phyloP scores from a whole-genome alignment of 1,140 invertebrate species.

The Drosophila erecta region DNA sequence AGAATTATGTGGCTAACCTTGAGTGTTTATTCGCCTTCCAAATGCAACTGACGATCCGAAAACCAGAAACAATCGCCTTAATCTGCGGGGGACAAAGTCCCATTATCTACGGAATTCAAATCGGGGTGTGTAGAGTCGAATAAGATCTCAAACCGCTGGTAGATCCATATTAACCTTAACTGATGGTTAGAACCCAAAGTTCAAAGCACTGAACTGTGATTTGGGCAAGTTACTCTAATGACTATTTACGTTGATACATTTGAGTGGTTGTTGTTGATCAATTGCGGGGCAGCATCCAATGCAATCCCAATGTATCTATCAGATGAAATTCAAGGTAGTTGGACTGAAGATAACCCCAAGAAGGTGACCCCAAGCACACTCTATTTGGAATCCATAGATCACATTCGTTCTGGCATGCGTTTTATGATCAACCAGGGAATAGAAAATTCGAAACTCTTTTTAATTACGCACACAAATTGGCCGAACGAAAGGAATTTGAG shows the following conservation, averaged over 20 bases:
- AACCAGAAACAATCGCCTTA: conserved; percentile 17
- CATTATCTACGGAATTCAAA: conserved; percentile 14
- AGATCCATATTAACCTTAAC: neutral
- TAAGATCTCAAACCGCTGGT: conserved; percentile 8
- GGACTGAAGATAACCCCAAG: neutral
- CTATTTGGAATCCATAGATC: conserved; percentile 20
- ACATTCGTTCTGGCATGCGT: neutral
- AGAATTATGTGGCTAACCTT: conserved; percentile 66
- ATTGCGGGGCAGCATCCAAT: no score
- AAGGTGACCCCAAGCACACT: conserved; percentile 4
- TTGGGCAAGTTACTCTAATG: neutral
- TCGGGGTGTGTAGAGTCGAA: conserved; percentile 16
- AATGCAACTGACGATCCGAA: conserved; percentile 55
- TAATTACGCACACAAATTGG: conserved; percentile 67
- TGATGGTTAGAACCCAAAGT: neutral
- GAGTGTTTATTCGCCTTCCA: conserved; percentile 31
- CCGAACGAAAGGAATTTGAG: conserved; percentile 44
- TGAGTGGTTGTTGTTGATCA: no score
- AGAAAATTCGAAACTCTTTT: conserved; percentile 42
- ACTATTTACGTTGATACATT: neutral
- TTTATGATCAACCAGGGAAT: conserved; percentile 7
- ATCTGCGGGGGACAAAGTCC: conserved; percentile 28
- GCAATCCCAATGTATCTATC: no score
- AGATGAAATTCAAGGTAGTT: neutral
- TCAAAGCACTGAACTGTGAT: neutral